These are phyloP conservation scores for Fregetta grallaria DNA, from an alignment of 2,113 vertebrate genomes.

Conservation along the genomic window DNA sequence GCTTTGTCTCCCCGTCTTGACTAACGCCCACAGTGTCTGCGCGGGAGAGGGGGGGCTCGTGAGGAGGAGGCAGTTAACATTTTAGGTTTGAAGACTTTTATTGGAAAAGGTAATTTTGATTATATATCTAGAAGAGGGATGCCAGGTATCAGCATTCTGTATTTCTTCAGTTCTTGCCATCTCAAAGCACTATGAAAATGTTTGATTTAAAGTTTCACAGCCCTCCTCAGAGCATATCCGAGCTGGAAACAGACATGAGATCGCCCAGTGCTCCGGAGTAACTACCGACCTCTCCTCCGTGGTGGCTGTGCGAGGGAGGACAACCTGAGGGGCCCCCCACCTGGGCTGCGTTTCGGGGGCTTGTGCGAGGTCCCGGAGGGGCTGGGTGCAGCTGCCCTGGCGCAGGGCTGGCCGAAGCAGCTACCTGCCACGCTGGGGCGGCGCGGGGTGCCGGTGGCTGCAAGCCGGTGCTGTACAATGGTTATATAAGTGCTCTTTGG, in stretches of 20 bases:
- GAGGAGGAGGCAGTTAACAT: background rate
- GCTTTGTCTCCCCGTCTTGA: background rate
- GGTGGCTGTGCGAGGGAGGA: fast-evolving
- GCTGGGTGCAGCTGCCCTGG: fast-evolving
- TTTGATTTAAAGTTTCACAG: background rate
- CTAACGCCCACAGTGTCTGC: background rate
- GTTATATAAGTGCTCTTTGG: slow-evolving; percentile 68
- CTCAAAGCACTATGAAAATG: background rate
- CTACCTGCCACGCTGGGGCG: background rate
- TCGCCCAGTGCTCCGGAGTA: background rate
- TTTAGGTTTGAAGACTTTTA: background rate
- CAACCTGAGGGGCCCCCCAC: fast-evolving
- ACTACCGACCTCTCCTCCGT: background rate
- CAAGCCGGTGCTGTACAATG: slow-evolving; percentile 18
- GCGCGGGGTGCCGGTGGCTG: background rate
- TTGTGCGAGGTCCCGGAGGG: background rate
- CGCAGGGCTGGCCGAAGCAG: background rate
- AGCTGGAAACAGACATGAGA: background rate
- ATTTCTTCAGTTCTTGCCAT: background rate
- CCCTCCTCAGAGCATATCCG: background rate
- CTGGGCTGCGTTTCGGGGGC: background rate
- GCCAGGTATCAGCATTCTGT: background rate
- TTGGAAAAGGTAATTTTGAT: background rate
- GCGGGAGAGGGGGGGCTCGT: fast-evolving
- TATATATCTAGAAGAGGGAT: background rate